phyloP scores from a whole-genome alignment of 2,888 invertebrate species.

The Caenorhabditis sp. region DNA sequence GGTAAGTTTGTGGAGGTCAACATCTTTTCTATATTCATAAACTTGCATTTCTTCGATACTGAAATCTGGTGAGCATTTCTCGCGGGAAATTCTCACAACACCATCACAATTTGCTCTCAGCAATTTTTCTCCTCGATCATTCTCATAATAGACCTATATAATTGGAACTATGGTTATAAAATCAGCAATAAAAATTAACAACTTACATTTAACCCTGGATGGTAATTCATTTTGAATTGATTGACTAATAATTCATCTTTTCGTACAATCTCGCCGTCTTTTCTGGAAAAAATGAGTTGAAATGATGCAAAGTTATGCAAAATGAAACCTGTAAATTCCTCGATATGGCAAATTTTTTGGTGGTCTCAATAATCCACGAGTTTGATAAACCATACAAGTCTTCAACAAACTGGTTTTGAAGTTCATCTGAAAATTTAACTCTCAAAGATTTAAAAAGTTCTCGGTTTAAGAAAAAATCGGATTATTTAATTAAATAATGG shows the following conservation, averaged over 20 bases:
- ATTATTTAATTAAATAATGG: not conserved
- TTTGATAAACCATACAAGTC: conserved; percentile 13
- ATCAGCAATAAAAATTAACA: not conserved
- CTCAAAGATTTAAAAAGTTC: not conserved
- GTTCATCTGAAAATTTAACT: conserved; percentile 24
- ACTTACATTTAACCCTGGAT: conserved; percentile 71
- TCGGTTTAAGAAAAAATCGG: not conserved
- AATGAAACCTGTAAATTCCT: conserved; percentile 64
- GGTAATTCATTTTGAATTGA: conserved; percentile 68
- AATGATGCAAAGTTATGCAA: not conserved
- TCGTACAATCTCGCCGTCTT: conserved; percentile 55
- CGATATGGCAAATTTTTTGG: conserved; percentile 66
- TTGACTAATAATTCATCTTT: conserved; percentile 67
- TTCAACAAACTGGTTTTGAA: conserved; percentile 11
- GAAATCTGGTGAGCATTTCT: conserved; percentile 55
- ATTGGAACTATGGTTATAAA: not conserved
- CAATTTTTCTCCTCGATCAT: conserved; percentile 55
- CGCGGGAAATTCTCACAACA: conserved; percentile 66
- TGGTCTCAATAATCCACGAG: conserved; percentile 53
- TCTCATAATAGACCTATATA: conserved; percentile 49
- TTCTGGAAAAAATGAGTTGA: conserved; percentile 23
- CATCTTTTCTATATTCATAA: conserved; percentile 42
- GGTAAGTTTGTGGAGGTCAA: conserved; percentile 48
- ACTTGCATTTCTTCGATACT: conserved; percentile 46
- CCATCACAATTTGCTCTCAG: conserved; percentile 68